Conservation (phyloP, 2,113 vertebrate species). For the pig (Sus scrofa) region T2T-Sscrofa CM000820.6:61577501-61578000, state of each 20-base stretch:
- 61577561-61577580: accelerated
- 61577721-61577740: no score
- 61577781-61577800: no score
- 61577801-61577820: not conserved
- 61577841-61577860: not conserved
- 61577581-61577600: not conserved
- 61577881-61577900: not conserved
- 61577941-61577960: not conserved
- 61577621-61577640: not conserved
- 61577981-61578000: not conserved
- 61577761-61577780: no score
- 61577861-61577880: not conserved
- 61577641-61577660: not conserved
- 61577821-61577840: not conserved
- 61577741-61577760: no score
- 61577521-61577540: not conserved
- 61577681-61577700: not conserved
- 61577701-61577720: not conserved
- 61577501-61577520: not conserved
- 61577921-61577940: not conserved
- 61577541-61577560: not conserved
- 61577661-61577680: not conserved
- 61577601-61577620: not conserved
- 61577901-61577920: not conserved
- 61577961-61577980: not conserved